Evolutionary conservation across 2,113 vertebrate genomes (phyloP), one percentile per base, ranked within the genome.

Genomic region (Columba janthina): DNA sequence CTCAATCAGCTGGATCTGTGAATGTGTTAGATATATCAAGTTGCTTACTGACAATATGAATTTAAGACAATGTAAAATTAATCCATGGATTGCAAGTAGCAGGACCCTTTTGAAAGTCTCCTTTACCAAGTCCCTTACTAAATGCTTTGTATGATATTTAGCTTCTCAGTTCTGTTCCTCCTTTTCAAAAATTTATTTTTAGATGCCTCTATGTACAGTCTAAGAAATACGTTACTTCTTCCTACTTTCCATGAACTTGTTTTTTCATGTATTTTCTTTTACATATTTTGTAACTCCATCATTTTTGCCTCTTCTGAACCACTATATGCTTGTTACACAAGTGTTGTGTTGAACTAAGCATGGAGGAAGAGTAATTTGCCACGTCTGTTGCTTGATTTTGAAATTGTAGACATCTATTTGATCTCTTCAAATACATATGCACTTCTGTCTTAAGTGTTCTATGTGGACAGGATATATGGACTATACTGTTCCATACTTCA

Each of bases 401-500:
- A 54, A 83, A 36, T 42, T 34, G 18, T 20, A 48, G 32, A 32
- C 4, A 9, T 56, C 10, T 74, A 1, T 60, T n/a, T 86, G 26
- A 31, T 74, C 28, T 88, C 5, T 82, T 42, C 20, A 61, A 38
- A 76, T 67, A n/a, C 26, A 6, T 64, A 5, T 48, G 2, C 54
- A n/a, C 4, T 70, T 86, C 10, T 65, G 18, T 28, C 5, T n/a
- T 0, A 32, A 24, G 20, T 62, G 28, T 62, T 46, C 13, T 51
- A 18, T 3, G 1, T 56, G 28, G 16, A 2, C 46, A 53, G 28
- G 7, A 15, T 81, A 36, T 0, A 0, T 34, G 53, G 7, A 29
- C 12, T 76, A 2, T n/a, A 6, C 36, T 65, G 25, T 65, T 81
- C 80, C 19, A 13, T 81, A 25, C 12, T 56, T 77, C 8, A 57